Evolutionary conservation across 2,113 vertebrate genomes (phyloP).

Genomic region (Mastomys natalensis): DNA sequence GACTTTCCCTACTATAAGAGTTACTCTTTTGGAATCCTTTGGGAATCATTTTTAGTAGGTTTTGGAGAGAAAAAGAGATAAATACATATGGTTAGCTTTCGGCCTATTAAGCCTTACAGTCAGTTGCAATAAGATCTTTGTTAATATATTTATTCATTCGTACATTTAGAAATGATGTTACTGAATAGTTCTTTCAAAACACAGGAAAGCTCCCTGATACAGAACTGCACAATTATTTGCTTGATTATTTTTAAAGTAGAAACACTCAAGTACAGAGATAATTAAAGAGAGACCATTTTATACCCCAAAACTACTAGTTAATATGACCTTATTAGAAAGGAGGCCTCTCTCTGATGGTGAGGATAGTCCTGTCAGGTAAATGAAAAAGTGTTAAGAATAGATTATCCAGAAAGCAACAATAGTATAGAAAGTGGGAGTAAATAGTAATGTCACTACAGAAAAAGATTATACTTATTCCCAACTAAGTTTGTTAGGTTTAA

Average conservation of each 20-base stretch:
- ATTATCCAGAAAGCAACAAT: background rate
- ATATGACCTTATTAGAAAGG: background rate
- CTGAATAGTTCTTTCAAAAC: background rate
- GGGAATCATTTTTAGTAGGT: background rate
- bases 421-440: background rate
- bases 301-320: background rate
- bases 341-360: accelerated
- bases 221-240: background rate
- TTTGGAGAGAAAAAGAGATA: background rate
- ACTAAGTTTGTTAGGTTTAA: background rate
- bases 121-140: background rate
- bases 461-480: background rate
- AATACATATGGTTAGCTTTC: background rate
- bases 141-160: background rate
- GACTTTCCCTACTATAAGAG: background rate
- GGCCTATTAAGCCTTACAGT: background rate
- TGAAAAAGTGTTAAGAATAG: background rate
- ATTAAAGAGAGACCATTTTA: background rate
- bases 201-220: background rate
- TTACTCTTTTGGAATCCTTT: background rate
- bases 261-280: background rate
- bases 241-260: background rate
- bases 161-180: background rate
- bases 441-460: background rate
- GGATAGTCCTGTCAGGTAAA: background rate